Evolutionary conservation across 2,797 vertebrate genomes (phyloP), one percentile per base, ranked within the genome.

Genomic region (Pseudopleuronectes americanus): DNA sequence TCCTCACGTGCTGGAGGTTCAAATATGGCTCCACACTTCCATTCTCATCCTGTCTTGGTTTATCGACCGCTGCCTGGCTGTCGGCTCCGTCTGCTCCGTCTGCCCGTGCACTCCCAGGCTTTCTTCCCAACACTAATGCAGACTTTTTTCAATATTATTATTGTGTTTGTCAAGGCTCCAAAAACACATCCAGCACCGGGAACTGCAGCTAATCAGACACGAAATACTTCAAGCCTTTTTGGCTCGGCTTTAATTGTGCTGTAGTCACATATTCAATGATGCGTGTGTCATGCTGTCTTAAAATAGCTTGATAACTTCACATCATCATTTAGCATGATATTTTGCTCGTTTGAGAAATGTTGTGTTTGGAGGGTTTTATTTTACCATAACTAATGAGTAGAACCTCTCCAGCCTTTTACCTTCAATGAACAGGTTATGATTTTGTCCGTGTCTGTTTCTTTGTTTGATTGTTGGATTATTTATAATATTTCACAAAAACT

Each of bases 41-140:
- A 84, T 85, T 84, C 79, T 80, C 80, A 80, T 88, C 84, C 83
- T 70, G 80, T 85, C 71, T 87, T 51, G 81, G 61, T 84, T 81
- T 90, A 90, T 90, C 74, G 82, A 88, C 81, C 82, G 28, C 63
- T 57, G 76, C 76, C 74, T 80, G 9, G 8, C 81, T 77, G 71
- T 83, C 73, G 45, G 16, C 64, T 66, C 65, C 68, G 53, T 69
- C 80, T 81, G 43, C 43, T 17, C 36, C 70, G 66, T 70, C 76
- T 74, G 71, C 72, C 57, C 55, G 16, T 49, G 64, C 55, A 76
- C 78, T 82, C 75, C 60, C 77, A 76, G 69, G 66, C 69, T 54
- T 67, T 52, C 64, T 77, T 77, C 38, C 61, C 33, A 71, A 63
- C 57, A 68, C 47, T 61, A 36, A 41, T 45, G 45, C 48, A 61